phyloP scores from a whole-genome alignment of 1,140 invertebrate genomes.

The Neomicropteryx cornuta region DNA sequence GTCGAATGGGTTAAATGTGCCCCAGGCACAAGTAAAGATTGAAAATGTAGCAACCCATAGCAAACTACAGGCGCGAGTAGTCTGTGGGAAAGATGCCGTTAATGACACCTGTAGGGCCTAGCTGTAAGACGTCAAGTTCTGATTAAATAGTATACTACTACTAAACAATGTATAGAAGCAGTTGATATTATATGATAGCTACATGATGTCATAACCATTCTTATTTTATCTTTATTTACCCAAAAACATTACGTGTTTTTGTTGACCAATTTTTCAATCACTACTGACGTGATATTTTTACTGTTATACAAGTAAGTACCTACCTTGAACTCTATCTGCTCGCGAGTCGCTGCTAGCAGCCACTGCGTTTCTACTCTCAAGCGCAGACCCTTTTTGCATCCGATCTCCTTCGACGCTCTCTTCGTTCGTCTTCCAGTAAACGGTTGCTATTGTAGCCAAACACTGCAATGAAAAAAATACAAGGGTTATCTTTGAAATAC shows the following conservation, averaged over 20 bases:
- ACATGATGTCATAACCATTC: neutral
- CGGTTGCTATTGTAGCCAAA: slow-evolving; percentile 53
- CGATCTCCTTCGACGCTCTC: slow-evolving; percentile 58
- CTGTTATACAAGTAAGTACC: neutral
- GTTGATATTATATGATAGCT: neutral
- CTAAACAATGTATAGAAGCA: neutral
- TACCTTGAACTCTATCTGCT: slow-evolving; percentile 46
- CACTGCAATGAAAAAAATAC: slow-evolving; percentile 35
- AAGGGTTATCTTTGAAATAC: neutral
- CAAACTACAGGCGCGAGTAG: no score
- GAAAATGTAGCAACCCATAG: no score
- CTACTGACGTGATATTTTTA: neutral
- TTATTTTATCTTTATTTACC: neutral
- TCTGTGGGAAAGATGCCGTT: no score
- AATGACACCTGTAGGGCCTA: no score
- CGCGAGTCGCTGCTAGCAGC: slow-evolving; percentile 31
- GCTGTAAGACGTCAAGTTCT: no score
- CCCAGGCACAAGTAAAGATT: no score
- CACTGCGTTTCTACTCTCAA: slow-evolving; percentile 47
- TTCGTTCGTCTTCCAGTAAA: slow-evolving; percentile 64
- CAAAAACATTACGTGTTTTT: neutral
- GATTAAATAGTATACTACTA: neutral
- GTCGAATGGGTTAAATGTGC: no score
- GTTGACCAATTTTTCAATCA: neutral
- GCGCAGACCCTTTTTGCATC: slow-evolving; percentile 48